Conservation (phyloP, 2,113 vertebrate genomes). For the Kryptolebias marmoratus region DNA sequence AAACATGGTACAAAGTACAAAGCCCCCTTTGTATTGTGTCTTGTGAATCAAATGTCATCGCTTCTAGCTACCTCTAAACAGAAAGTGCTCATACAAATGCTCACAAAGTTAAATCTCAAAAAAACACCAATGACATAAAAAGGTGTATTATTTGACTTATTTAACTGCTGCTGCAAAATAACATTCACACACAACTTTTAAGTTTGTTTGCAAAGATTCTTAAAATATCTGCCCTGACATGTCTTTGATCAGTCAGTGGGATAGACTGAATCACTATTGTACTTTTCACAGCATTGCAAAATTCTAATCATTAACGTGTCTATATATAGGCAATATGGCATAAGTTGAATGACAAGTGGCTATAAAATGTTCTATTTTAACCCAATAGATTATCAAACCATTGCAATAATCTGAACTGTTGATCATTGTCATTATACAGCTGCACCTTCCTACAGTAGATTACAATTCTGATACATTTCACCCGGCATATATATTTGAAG, state of each 20-base stretch:
- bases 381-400: too few relatives aligned
- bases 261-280: too few relatives aligned
- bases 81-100: constrained; percentile 13
- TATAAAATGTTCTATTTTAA: too few relatives aligned
- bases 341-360: too few relatives aligned
- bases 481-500: constrained; percentile 31
- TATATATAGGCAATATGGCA: too few relatives aligned
- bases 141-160: not conserved
- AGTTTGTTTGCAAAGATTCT: not conserved
- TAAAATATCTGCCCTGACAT: not conserved
- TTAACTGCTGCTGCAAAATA: not conserved
- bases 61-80: constrained; percentile 4
- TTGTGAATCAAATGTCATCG: constrained; percentile 15
- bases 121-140: not conserved
- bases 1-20: constrained; percentile 16
- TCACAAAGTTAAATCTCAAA: constrained; percentile 23
- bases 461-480: constrained; percentile 10
- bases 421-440: too few relatives aligned
- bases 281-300: too few relatives aligned
- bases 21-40: constrained; percentile 6
- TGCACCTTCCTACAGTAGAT: too few relatives aligned
- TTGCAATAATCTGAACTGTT: too few relatives aligned
- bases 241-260: too few relatives aligned
- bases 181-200: not conserved
- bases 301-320: too few relatives aligned